Evolutionary conservation across 2,797 vertebrate genomes (phyloP).

Genomic region (Carcharodon carcharias): DNA sequence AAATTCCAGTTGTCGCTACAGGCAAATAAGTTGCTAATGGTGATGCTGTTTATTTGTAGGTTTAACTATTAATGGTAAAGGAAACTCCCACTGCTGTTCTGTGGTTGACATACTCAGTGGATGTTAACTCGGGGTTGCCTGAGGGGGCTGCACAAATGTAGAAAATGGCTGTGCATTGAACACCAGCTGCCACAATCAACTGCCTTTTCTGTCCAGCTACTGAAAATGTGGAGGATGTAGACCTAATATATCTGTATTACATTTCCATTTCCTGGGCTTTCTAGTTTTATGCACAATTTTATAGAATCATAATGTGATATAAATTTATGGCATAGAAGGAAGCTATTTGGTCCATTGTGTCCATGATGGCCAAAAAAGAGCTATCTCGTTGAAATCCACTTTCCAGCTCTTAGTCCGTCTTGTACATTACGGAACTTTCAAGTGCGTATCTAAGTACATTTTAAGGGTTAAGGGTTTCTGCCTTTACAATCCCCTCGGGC

Average conservation of each 20-base stretch:
- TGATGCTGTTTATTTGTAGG: not conserved
- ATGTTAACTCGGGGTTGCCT: not conserved
- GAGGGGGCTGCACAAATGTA: not conserved
- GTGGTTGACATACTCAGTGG: not conserved
- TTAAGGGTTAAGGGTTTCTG: no score
- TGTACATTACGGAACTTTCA: no score
- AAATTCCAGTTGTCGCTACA: not conserved
- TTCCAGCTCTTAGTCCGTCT: no score
- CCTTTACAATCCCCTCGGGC: no score
- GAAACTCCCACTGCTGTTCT: not conserved
- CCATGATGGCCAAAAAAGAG: no score
- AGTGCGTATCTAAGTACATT: no score
- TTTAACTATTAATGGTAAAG: constrained; percentile 5
- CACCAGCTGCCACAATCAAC: not conserved
- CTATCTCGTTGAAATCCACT: no score
- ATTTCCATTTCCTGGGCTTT: not conserved
- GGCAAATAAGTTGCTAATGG: not conserved
- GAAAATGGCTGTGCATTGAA: not conserved
- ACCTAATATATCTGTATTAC: not conserved
- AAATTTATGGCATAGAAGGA: no score
- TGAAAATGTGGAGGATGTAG: not conserved
- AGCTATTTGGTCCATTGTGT: no score
- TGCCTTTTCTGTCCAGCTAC: not conserved
- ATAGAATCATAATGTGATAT: no score
- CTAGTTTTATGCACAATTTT: not conserved